Percentiles rank a stretch among this genome's conserved stretches.
Evolutionary conservation across 2,797 vertebrate species (phyloP).

Genomic region (Semaprochilodus insignis): DNA sequence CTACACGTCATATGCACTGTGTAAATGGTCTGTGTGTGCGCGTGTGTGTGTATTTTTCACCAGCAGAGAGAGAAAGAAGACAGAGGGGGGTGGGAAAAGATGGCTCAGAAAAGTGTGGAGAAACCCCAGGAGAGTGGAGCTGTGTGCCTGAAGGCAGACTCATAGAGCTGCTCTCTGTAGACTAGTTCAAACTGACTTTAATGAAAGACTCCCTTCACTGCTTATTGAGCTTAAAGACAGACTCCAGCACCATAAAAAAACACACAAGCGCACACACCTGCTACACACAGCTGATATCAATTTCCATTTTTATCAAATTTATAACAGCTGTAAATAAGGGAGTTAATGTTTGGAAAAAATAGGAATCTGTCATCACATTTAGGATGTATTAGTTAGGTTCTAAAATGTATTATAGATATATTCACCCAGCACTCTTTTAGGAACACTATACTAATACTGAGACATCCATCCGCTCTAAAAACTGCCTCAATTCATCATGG

Average conservation of each 20-base stretch:
- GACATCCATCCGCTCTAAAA: too few relatives aligned
- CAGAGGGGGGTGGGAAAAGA: conserved; percentile 55
- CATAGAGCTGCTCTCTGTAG: conserved; percentile 64
- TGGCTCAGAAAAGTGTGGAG: conserved; percentile 60
- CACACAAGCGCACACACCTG: conserved; percentile 49
- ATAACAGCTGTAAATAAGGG: conserved; percentile 27
- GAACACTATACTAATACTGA: too few relatives aligned
- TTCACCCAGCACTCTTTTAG: too few relatives aligned
- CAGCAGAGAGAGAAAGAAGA: conserved; percentile 46
- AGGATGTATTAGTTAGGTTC: not conserved
- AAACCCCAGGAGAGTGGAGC: conserved; percentile 62
- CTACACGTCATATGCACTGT: conserved; percentile 44
- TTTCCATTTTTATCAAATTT: conserved; percentile 52
- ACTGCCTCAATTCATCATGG: too few relatives aligned
- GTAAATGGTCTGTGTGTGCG: conserved; percentile 41
- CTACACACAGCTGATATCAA: conserved; percentile 46
- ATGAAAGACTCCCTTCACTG: conserved; percentile 65
- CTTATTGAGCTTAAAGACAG: conserved; percentile 66
- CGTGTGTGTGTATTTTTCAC: conserved; percentile 30
- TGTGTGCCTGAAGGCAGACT: conserved; percentile 66
- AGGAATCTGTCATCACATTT: not conserved
- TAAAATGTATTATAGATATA: too few relatives aligned
- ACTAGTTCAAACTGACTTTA: conserved; percentile 68
- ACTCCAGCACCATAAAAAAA: conserved; percentile 53
- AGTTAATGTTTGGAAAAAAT: not conserved